A percentile compares a stretch with the other conserved stretches of the same genome.
Conservation (phyloP, 2,113 vertebrate genomes). For the Neolamprologus longior region DNA sequence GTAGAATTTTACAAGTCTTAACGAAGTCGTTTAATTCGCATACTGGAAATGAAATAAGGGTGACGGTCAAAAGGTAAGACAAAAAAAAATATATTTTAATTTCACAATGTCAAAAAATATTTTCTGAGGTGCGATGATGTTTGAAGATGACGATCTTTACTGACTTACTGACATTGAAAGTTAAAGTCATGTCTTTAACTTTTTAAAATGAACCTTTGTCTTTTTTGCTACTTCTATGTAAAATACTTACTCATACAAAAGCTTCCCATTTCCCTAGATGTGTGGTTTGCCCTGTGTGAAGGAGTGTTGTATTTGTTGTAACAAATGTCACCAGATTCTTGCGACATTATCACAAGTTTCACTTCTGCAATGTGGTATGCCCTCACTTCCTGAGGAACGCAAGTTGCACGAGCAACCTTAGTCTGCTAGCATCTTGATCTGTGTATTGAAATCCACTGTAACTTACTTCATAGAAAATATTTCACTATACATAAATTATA, state of each 20-base stretch:
- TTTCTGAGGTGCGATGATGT: background rate
- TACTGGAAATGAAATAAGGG: background rate
- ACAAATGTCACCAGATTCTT: background rate
- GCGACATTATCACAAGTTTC: slow-evolving; percentile 11
- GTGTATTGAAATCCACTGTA: background rate
- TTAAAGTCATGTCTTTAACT: background rate
- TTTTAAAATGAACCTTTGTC: background rate
- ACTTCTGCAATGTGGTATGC: slow-evolving; percentile 17
- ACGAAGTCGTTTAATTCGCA: background rate
- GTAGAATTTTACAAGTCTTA: background rate
- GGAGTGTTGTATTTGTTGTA: background rate
- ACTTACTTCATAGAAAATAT: background rate
- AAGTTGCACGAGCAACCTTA: background rate
- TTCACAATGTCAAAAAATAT: accelerated
- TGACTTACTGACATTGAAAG: background rate
- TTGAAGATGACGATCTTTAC: background rate
- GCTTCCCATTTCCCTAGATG: background rate
- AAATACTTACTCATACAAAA: background rate
- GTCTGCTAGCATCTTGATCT: background rate
- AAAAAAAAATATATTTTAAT: background rate
- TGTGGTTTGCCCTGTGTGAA: background rate
- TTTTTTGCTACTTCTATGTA: background rate
- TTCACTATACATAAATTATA: background rate
- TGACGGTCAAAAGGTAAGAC: background rate
- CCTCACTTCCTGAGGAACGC: slow-evolving; percentile 48